phyloP scores from a whole-genome alignment of 2,888 invertebrate genomes.

The Hydroisotoma schaefferi region DNA sequence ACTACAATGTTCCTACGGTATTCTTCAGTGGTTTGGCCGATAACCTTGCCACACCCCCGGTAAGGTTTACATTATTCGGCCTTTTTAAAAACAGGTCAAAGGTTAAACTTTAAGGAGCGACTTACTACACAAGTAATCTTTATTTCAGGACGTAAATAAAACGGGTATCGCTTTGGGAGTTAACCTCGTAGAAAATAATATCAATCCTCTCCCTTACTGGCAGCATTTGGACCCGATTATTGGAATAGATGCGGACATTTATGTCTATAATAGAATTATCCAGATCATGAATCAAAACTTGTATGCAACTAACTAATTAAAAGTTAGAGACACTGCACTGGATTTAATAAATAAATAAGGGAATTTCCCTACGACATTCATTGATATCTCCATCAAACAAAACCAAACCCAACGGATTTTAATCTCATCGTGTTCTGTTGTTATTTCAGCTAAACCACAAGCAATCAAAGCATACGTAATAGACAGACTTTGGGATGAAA shows the following conservation, averaged over 20 bases:
- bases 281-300: not conserved
- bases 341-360: too few species aligned
- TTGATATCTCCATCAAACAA: too few species aligned
- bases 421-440: too few species aligned
- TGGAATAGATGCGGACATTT: slow-evolving; percentile 9
- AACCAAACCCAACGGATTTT: too few species aligned
- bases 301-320: too few species aligned
- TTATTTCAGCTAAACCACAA: too few species aligned
- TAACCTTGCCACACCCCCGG: not conserved
- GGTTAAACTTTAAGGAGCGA: too few species aligned
- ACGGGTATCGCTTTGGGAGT: not conserved
- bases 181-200: not conserved
- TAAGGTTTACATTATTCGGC: not conserved
- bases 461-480: too few species aligned
- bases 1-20: not conserved
- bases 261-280: not conserved
- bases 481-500: too few species aligned
- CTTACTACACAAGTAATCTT: not conserved
- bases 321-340: too few species aligned
- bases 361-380: too few species aligned
- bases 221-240: slow-evolving; percentile 4
- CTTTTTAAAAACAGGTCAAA: too few species aligned
- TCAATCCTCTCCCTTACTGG: not conserved
- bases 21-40: not conserved
- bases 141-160: not conserved